These are phyloP conservation scores for Chlamydotis undulata DNA, from an alignment of 2,113 vertebrate genomes.

Conservation along the genomic window DNA sequence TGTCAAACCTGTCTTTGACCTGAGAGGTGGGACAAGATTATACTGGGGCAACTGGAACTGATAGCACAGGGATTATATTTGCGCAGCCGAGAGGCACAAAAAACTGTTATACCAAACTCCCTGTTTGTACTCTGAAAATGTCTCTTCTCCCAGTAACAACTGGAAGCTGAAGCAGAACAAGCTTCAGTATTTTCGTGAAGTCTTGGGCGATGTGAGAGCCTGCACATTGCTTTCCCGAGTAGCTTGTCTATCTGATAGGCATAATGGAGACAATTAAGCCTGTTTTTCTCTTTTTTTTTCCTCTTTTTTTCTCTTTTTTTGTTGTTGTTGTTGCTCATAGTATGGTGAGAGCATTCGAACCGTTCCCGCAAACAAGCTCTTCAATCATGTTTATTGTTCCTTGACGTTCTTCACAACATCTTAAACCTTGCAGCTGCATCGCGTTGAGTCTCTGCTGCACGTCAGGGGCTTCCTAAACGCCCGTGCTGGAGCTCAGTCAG, in stretches of 20 bases:
- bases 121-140: background rate
- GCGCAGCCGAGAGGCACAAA: background rate
- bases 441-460: background rate
- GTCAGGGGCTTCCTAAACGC: background rate
- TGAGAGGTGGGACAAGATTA: background rate
- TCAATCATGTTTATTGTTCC: constrained; percentile 32
- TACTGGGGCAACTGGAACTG: background rate
- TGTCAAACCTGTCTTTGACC: background rate
- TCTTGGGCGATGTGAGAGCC: background rate
- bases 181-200: background rate
- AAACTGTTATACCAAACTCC: background rate
- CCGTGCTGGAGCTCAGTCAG: background rate
- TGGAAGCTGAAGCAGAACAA: background rate
- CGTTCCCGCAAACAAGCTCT: background rate
- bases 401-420: background rate
- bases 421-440: background rate
- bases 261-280: constrained; percentile 38
- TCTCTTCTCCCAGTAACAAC: background rate
- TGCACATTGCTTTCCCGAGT: background rate
- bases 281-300: background rate
- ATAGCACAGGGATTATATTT: background rate
- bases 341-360: background rate
- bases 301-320: background rate
- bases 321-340: constrained; percentile 22
- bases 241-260: background rate